Evolutionary conservation across 2,888 invertebrate genomes (phyloP).

Genomic region (Kryphioiulus occultus): DNA sequence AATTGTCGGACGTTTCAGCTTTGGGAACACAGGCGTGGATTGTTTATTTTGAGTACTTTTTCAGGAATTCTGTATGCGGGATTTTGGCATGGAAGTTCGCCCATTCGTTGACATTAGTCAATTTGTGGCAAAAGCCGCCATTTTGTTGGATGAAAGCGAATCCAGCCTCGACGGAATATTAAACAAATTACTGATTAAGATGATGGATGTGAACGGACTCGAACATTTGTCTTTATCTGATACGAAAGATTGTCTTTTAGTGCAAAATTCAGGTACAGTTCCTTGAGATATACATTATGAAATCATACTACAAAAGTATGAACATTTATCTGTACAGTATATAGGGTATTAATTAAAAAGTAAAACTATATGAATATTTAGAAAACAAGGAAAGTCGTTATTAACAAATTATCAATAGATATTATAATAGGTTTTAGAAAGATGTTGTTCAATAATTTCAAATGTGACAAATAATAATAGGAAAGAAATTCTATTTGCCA

Average conservation of each 20-base stretch:
- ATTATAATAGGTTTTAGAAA: too few species aligned
- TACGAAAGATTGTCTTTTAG: not conserved
- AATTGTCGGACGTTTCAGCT: not conserved
- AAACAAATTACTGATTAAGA: conserved; percentile 62
- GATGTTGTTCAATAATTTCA: too few species aligned
- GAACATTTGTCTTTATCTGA: conserved; percentile 41
- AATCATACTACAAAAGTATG: too few species aligned
- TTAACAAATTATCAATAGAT: too few species aligned
- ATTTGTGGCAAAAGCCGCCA: conserved; percentile 65
- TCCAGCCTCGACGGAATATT: conserved; percentile 66
- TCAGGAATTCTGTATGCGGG: conserved; percentile 63
- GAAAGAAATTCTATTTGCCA: too few species aligned
- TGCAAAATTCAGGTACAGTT: not conserved
- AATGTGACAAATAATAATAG: too few species aligned
- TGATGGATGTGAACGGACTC: conserved; percentile 57
- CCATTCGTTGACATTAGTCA: conserved; percentile 69
- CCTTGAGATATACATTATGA: too few species aligned
- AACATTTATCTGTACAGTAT: too few species aligned
- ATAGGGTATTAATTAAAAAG: too few species aligned
- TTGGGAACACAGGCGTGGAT: not conserved
- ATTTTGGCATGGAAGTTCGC: conserved; percentile 68
- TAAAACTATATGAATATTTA: too few species aligned
- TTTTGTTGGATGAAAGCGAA: conserved; percentile 67
- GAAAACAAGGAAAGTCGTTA: too few species aligned
- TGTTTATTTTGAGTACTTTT: not conserved